Evolutionary conservation across 1,140 invertebrate genomes (phyloP).

Genomic region (Micrasema longulum): DNA sequence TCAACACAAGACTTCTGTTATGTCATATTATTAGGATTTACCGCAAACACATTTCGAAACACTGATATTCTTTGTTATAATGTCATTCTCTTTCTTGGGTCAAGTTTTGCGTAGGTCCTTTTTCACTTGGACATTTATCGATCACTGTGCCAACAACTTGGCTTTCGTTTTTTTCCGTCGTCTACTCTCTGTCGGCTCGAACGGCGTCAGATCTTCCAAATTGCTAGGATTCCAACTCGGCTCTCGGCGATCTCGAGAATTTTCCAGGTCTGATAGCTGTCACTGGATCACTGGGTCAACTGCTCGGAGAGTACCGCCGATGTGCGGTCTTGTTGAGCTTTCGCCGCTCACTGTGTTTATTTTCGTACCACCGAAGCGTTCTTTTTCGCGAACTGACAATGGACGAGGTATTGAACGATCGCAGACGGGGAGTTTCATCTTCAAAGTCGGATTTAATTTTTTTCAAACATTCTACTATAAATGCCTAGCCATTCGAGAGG

Average conservation of each 20-base stretch:
- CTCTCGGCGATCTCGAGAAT: background rate
- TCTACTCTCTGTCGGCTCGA: too few species aligned
- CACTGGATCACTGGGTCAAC: slow-evolving; percentile 30
- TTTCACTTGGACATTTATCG: background rate
- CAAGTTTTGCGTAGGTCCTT: background rate
- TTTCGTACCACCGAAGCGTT: slow-evolving; percentile 49
- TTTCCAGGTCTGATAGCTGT: background rate
- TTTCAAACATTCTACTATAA: too few species aligned
- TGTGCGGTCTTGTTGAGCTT: slow-evolving; percentile 30
- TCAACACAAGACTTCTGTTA: background rate
- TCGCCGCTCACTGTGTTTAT: slow-evolving; percentile 48
- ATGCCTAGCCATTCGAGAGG: too few species aligned
- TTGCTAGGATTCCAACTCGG: slow-evolving; percentile 7
- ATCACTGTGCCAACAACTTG: too few species aligned
- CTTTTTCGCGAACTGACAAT: slow-evolving; percentile 52
- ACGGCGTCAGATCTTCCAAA: background rate
- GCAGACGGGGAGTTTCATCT: slow-evolving; percentile 29
- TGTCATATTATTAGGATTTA: background rate
- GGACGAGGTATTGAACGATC: slow-evolving; percentile 35
- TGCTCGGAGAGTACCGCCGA: background rate
- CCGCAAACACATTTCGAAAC: background rate
- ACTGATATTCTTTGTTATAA: too few species aligned
- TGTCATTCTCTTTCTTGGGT: background rate
- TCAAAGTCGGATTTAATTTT: background rate
- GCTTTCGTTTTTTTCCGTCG: too few species aligned